These are phyloP conservation scores for Sicus ferrugineus DNA, from an alignment of 2,888 invertebrate genomes.

Conservation along the genomic window DNA sequence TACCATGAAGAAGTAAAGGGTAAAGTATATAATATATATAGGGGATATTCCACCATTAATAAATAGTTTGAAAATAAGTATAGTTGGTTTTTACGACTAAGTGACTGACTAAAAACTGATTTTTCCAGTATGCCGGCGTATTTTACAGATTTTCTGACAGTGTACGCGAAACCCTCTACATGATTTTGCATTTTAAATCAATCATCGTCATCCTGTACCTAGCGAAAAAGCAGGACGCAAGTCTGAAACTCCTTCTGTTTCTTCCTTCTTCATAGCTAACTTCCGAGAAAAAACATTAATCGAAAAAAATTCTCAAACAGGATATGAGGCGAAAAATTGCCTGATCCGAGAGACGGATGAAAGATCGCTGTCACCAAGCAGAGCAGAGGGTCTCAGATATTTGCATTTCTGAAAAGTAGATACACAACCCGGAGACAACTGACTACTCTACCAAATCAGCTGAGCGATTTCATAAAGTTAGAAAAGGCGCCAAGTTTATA, in stretches of 20 bases:
- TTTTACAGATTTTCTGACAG: slow-evolving; percentile 7
- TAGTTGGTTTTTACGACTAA: too few species aligned
- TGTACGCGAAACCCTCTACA: neutral
- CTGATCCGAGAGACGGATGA: neutral
- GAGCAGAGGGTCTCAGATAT: slow-evolving; percentile 14
- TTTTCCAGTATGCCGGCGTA: too few species aligned
- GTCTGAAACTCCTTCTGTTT: neutral
- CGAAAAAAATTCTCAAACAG: neutral
- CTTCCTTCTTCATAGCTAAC: neutral
- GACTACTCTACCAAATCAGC: neutral
- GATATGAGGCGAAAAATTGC: neutral
- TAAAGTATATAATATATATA: too few species aligned
- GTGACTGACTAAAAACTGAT: too few species aligned
- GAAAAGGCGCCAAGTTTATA: too few species aligned
- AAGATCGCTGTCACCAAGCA: neutral
- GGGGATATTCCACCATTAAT: too few species aligned
- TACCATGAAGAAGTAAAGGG: neutral
- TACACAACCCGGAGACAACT: neutral
- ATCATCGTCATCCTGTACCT: neutral
- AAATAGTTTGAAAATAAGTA: too few species aligned
- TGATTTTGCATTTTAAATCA: slow-evolving; percentile 22
- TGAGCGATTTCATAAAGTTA: too few species aligned
- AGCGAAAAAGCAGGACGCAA: neutral
- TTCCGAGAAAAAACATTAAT: neutral
- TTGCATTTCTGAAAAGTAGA: slow-evolving; percentile 24